A percentile compares a stretch with the other conserved stretches of the same genome.
These are phyloP conservation scores for Delphinus delphis DNA, from an alignment of 2,113 vertebrate species.

Conservation along the genomic window DNA sequence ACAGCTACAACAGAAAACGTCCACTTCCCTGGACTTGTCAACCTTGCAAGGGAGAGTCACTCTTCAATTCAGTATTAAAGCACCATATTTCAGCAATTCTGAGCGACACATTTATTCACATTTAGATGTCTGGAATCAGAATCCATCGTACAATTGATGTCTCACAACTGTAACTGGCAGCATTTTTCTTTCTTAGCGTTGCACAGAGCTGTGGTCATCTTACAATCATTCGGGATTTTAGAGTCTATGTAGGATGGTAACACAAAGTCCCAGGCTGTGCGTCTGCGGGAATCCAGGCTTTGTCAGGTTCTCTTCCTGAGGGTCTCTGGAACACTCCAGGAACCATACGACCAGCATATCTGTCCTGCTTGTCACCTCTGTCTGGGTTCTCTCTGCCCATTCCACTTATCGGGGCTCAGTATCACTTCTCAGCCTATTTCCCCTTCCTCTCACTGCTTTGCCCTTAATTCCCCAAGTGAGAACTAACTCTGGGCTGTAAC, in stretches of 20 bases:
- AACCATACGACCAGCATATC: background rate
- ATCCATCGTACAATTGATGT: background rate
- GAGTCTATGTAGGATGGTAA: background rate
- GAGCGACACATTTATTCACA: background rate
- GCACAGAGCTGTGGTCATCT: background rate
- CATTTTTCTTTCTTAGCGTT: background rate
- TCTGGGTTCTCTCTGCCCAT: background rate
- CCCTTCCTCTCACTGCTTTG: background rate
- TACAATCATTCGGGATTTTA: background rate
- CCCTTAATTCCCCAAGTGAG: background rate
- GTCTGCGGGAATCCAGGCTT: background rate
- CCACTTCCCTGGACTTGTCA: background rate
- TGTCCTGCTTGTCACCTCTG: background rate
- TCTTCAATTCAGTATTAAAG: background rate
- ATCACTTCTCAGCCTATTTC: background rate
- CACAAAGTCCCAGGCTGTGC: background rate
- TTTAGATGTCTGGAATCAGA: background rate
- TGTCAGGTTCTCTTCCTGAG: background rate
- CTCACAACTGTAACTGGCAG: background rate
- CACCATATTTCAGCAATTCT: background rate
- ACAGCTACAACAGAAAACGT: background rate
- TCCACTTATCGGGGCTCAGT: background rate
- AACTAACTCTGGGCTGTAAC: background rate
- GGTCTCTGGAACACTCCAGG: background rate
- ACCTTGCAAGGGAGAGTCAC: too few species aligned